Evolutionary conservation across 2,797 vertebrate species (phyloP).

Genomic region (Champsocephalus esox): DNA sequence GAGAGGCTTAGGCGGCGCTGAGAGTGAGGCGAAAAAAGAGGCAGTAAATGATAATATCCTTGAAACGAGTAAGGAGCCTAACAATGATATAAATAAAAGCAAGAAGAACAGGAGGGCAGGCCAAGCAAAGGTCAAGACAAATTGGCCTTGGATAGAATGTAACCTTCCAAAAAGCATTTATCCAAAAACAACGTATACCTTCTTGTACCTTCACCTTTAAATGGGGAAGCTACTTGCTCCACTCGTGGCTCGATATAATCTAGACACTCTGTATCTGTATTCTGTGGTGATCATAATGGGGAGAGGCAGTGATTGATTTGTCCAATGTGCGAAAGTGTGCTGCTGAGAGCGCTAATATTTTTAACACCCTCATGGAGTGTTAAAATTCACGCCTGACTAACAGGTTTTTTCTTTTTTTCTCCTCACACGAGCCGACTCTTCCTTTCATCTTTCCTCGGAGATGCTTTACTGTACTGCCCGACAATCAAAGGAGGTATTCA

Average conservation of each 20-base stretch:
- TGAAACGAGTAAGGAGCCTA: constrained; percentile 70
- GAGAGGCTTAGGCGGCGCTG: constrained; percentile 57
- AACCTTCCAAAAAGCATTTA: constrained; percentile 34
- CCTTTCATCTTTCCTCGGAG: constrained; percentile 13
- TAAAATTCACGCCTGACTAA: constrained; percentile 69
- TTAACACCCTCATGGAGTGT: constrained; percentile 66
- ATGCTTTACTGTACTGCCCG: neutral
- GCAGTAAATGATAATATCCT: constrained; percentile 82
- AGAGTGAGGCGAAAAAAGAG: constrained; percentile 63
- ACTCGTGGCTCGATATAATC: constrained; percentile 3
- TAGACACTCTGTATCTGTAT: constrained; percentile 8
- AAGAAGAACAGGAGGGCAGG: constrained; percentile 32
- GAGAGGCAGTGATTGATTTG: constrained; percentile 59
- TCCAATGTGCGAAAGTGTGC: constrained; percentile 68
- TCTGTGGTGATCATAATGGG: constrained; percentile 10
- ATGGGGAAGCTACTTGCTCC: constrained; percentile 2
- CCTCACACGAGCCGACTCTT: constrained; percentile 7
- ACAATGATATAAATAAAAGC: constrained; percentile 77
- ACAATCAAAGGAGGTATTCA: neutral
- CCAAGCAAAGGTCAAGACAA: constrained; percentile 71
- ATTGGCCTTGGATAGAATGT: constrained; percentile 43
- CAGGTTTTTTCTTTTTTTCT: neutral
- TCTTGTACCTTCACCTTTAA: constrained; percentile 14
- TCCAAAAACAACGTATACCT: constrained; percentile 7
- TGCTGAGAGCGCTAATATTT: constrained; percentile 73